phyloP scores from a whole-genome alignment of 2,888 invertebrate species.

The Drosophila melanosoma region DNA sequence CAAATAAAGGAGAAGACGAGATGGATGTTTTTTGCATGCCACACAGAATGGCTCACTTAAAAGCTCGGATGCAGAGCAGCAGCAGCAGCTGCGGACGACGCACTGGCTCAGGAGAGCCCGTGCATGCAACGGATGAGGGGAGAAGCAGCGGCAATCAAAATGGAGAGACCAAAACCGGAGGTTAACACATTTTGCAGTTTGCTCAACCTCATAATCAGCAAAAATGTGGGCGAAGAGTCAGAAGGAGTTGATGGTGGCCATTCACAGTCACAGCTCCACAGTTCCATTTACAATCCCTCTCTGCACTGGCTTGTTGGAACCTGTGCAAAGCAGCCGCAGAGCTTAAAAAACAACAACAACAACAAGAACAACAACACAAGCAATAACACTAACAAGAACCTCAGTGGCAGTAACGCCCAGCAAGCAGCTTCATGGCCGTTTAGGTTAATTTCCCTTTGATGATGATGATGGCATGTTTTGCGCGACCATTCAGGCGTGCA shows the following conservation, averaged over 20 bases:
- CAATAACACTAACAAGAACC: conserved; percentile 24
- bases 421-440: conserved; percentile 76
- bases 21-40: conserved; percentile 18
- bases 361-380: conserved; percentile 30
- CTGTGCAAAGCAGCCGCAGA: conserved; percentile 54
- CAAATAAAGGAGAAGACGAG: conserved; percentile 52
- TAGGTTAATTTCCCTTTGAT: conserved; percentile 83
- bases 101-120: conserved; percentile 26
- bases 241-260: conserved; percentile 8
- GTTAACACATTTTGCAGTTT: conserved; percentile 63
- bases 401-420: conserved; percentile 57
- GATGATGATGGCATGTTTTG: conserved; percentile 79
- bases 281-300: conserved; percentile 17
- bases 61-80: conserved; percentile 12
- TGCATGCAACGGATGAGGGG: neutral
- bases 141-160: conserved; percentile 47
- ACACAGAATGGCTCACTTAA: conserved; percentile 50
- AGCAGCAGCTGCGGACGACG: conserved; percentile 8
- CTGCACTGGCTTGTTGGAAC: conserved; percentile 16
- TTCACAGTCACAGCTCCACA: conserved; percentile 28
- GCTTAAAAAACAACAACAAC: conserved; percentile 17
- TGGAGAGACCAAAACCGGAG: conserved; percentile 54
- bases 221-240: conserved; percentile 39
- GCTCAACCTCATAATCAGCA: conserved; percentile 70
- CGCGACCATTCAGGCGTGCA: conserved; percentile 82